phyloP scores from a whole-genome alignment of 1,140 invertebrate species.

The Bicyclus anynana region DNA sequence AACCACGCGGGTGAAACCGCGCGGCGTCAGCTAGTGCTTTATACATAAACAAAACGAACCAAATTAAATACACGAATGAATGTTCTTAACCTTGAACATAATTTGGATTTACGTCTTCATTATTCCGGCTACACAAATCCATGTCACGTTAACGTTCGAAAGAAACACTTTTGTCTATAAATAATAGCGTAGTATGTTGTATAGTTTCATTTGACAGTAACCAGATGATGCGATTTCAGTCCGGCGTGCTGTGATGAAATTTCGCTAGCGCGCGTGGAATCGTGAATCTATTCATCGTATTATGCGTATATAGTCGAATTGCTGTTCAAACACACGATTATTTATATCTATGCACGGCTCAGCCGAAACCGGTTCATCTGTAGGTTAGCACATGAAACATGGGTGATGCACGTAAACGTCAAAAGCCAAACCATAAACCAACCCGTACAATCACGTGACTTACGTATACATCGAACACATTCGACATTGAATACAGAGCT shows the following conservation, averaged over 20 bases:
- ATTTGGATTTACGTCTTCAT: constrained; percentile 1
- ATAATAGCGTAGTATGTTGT: constrained; percentile 3
- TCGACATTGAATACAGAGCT: constrained; percentile 54
- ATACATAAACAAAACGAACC: not conserved
- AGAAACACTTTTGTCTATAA: not conserved
- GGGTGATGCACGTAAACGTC: constrained; percentile 54
- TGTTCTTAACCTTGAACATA: constrained; percentile 15
- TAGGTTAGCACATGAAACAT: constrained; percentile 29
- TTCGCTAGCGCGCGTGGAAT: constrained; percentile 21
- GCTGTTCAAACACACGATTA: constrained; percentile 39
- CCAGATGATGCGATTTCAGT: constrained; percentile 42
- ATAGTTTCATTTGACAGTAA: constrained; percentile 22
- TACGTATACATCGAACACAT: constrained; percentile 49
- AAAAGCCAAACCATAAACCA: constrained; percentile 51
- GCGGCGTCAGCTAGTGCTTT: not conserved
- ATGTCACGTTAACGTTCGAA: constrained; percentile 10
- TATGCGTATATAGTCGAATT: constrained; percentile 25
- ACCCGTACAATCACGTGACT: constrained; percentile 51
- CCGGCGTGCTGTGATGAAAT: constrained; percentile 30
- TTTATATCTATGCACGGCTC: constrained; percentile 27
- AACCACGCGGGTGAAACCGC: too few species aligned
- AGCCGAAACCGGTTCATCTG: constrained; percentile 37
- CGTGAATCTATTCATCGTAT: constrained; percentile 11
- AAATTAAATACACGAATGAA: constrained; percentile 3
- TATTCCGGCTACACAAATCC: not conserved